phyloP scores from a whole-genome alignment of 2,888 invertebrate species.

The Tridacna gigas region DNA sequence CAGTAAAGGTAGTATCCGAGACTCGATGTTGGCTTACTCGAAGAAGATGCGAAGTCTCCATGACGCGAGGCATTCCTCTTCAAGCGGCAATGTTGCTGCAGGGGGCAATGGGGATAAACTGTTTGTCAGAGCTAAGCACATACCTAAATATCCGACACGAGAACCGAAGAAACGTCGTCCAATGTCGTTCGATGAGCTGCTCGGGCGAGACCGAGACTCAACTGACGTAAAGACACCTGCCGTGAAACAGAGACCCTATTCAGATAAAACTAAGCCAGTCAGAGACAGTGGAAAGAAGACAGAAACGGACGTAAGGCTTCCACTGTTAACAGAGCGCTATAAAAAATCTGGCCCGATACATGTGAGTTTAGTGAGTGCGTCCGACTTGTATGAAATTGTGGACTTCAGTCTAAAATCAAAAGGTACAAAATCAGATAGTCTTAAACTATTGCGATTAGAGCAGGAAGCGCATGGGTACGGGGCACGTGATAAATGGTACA shows the following conservation, averaged over 20 bases:
- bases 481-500: not conserved
- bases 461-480: conserved; percentile 12
- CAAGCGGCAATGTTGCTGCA: conserved; percentile 9
- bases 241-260: conserved; percentile 51
- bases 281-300: conserved; percentile 46
- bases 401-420: conserved; percentile 71
- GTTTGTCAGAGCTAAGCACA: conserved; percentile 69
- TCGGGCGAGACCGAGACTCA: conserved; percentile 60
- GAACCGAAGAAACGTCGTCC: conserved; percentile 64
- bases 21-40: conserved; percentile 70
- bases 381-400: conserved; percentile 75
- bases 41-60: conserved; percentile 66
- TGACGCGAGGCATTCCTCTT: conserved; percentile 46
- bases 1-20: conserved; percentile 57
- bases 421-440: conserved; percentile 59
- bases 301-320: conserved; percentile 54
- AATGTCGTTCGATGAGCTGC: conserved; percentile 72
- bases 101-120: conserved; percentile 58
- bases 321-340: conserved; percentile 61
- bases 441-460: conserved; percentile 55
- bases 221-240: conserved; percentile 20
- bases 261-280: conserved; percentile 55
- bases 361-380: conserved; percentile 74
- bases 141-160: conserved; percentile 66
- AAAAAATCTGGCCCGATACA: conserved; percentile 64